Conservation (phyloP, 2,888 invertebrate genomes). For the Archips crataeganus region DNA sequence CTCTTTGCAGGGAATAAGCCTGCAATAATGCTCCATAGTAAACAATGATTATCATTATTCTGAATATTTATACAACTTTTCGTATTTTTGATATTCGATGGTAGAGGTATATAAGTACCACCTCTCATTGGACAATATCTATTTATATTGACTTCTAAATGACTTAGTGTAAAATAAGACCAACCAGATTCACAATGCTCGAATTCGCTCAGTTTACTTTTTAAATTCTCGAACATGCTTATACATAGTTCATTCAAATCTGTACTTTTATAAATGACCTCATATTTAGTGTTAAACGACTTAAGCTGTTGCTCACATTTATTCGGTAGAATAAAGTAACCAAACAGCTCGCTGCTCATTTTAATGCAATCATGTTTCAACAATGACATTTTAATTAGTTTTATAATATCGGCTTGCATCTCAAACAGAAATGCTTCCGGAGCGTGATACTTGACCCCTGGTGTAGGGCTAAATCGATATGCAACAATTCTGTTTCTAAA, state of each 20-base stretch:
- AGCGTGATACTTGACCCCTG: not conserved
- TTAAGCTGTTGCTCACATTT: constrained; percentile 24
- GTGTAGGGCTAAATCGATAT: constrained; percentile 38
- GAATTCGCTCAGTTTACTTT: constrained; percentile 33
- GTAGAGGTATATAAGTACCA: not conserved
- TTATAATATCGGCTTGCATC: not conserved
- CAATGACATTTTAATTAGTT: constrained; percentile 35
- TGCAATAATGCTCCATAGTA: not conserved
- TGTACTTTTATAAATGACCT: constrained; percentile 11
- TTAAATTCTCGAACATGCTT: not conserved
- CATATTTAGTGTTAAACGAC: constrained; percentile 40
- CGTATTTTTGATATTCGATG: not conserved
- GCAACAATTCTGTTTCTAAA: constrained; percentile 45
- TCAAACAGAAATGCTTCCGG: not conserved
- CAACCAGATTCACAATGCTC: constrained; percentile 43
- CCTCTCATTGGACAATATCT: constrained; percentile 15
- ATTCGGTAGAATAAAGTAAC: too few species aligned
- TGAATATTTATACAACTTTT: constrained; percentile 4
- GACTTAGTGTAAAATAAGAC: constrained; percentile 33
- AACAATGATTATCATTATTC: constrained; percentile 1
- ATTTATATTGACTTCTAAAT: constrained; percentile 42
- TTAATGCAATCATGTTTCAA: constrained; percentile 33
- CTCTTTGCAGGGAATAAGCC: not conserved
- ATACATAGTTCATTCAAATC: not conserved
- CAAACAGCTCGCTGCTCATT: not conserved